Evolutionary conservation across 2,797 vertebrate genomes (phyloP).

Genomic region (Protosalanx chinensis): DNA sequence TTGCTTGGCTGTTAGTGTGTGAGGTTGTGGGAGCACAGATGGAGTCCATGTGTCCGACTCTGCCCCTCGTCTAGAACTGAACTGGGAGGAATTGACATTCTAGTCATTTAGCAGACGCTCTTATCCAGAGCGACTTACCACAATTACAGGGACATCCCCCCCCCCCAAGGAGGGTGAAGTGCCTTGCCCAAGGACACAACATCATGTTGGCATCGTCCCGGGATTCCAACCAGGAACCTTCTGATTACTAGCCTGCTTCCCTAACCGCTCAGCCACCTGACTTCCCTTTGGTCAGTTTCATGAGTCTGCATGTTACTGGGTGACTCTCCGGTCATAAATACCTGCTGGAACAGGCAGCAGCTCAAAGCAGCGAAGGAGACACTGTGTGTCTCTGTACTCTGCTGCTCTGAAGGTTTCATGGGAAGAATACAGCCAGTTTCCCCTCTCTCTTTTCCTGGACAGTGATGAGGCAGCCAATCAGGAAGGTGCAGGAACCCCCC

Average conservation of each 20-base stretch:
- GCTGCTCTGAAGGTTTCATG: neutral
- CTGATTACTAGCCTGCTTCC: no score
- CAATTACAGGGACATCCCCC: no score
- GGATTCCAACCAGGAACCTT: no score
- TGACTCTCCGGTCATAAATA: neutral
- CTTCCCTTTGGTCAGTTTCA: no score
- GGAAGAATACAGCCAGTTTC: slow-evolving; percentile 9
- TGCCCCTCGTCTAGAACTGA: slow-evolving; percentile 35
- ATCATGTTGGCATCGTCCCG: no score
- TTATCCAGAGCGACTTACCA: no score
- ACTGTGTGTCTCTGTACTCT: neutral
- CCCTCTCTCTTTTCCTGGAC: slow-evolving; percentile 12
- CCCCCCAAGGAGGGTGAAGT: no score
- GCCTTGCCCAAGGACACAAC: no score
- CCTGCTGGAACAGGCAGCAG: slow-evolving; percentile 1
- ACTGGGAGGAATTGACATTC: slow-evolving; percentile 9
- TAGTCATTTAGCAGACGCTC: no score
- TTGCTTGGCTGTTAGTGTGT: slow-evolving; percentile 34
- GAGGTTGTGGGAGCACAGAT: slow-evolving; percentile 49
- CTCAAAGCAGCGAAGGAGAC: neutral
- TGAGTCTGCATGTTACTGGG: no score
- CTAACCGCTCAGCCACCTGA: no score
- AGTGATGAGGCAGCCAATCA: neutral
- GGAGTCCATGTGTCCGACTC: slow-evolving; percentile 52
- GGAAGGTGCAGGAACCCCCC: slow-evolving; percentile 27